phyloP scores from a whole-genome alignment of 2,888 invertebrate species.

The Parochlus steinenii region DNA sequence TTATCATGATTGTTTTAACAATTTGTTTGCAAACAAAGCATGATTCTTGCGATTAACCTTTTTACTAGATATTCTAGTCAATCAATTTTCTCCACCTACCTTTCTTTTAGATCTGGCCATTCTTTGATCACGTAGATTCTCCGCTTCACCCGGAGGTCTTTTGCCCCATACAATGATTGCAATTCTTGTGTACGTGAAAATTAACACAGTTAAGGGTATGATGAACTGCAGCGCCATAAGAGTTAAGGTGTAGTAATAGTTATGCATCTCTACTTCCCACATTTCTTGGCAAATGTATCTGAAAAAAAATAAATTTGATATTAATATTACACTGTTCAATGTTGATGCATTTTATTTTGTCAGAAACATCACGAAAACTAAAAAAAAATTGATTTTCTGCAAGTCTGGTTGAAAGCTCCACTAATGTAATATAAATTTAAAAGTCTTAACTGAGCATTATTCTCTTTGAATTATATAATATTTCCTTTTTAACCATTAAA shows the following conservation, averaged over 20 bases:
- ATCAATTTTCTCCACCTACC: conserved; percentile 36
- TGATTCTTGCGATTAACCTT: no score
- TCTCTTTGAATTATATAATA: no score
- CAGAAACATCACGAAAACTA: no score
- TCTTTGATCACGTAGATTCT: conserved; percentile 61
- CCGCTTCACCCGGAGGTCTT: conserved; percentile 74
- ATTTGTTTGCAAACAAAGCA: no score
- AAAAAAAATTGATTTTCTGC: no score
- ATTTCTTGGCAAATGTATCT: conserved; percentile 56
- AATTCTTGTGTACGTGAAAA: conserved; percentile 75
- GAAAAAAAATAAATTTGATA: conserved; percentile 14
- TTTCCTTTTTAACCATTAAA: no score
- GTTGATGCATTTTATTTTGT: conserved; percentile 1
- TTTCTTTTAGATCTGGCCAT: conserved; percentile 76
- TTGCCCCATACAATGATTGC: conserved; percentile 79
- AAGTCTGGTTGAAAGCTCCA: no score
- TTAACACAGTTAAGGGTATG: conserved; percentile 59
- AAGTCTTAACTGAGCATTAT: no score
- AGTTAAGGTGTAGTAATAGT: conserved; percentile 57
- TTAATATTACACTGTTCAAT: background rate
- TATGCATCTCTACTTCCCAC: conserved; percentile 46
- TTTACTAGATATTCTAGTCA: no score
- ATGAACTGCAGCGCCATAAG: conserved; percentile 71
- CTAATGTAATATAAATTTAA: no score
- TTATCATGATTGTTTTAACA: no score